Percentiles rank a stretch among this genome's conserved stretches.
Conservation (phyloP, 2,113 vertebrate genomes). For the Condylura cristata region DNA sequence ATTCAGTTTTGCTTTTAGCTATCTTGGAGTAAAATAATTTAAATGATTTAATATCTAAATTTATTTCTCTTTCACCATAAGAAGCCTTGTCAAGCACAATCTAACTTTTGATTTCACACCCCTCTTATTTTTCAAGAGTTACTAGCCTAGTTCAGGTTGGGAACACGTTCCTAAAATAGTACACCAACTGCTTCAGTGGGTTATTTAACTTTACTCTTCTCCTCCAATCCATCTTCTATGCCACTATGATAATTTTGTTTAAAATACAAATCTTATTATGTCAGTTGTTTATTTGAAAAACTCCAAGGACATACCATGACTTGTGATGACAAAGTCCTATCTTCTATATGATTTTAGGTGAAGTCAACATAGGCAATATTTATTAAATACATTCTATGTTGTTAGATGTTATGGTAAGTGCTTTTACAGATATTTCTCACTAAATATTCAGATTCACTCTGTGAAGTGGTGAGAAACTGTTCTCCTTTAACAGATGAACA, state of each 20-base stretch:
- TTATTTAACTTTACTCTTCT: conserved; percentile 40
- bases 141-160: neutral
- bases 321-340: neutral
- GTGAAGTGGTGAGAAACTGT: neutral
- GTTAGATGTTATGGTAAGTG: neutral
- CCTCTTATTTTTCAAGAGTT: conserved; percentile 27
- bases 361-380: neutral
- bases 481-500: conserved; percentile 15
- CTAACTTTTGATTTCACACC: neutral
- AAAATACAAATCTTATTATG: conserved; percentile 30
- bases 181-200: conserved; percentile 40
- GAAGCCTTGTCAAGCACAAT: neutral
- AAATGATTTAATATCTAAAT: conserved; percentile 28
- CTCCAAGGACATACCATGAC: neutral
- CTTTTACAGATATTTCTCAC: neutral
- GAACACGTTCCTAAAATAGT: conserved; percentile 55
- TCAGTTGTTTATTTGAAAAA: conserved; percentile 45
- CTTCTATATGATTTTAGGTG: neutral
- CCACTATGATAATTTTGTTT: neutral
- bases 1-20: conserved; percentile 6
- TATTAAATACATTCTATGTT: neutral
- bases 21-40: neutral
- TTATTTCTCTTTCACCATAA: conserved; percentile 46
- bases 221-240: conserved; percentile 11
- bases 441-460: neutral